Evolutionary conservation across 2,113 vertebrate species (phyloP), one percentile per base, ranked within the genome.

Genomic region (Thomomys bottae): DNA sequence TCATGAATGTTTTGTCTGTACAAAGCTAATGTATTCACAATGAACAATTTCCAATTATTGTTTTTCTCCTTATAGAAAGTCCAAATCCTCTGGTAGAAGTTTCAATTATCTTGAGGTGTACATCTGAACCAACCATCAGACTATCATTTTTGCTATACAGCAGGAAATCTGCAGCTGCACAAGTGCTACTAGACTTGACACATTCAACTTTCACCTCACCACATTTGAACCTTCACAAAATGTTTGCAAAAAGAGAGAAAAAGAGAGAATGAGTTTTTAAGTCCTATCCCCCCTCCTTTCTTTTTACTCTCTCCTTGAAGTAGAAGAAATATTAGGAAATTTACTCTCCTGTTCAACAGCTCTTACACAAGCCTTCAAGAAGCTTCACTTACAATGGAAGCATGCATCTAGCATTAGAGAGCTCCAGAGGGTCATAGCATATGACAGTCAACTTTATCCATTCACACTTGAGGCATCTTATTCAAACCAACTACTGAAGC

Each of bases 1-100:
- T 97, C 97, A 97, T 97, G 98, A 97, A 95, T 97, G 98, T 97
- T 98, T 98, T 98, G 98, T 98, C 97, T 98, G 97, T 96, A 97
- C 89, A 97, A 97, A 97, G 97, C 96, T 97, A 98, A 98, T 96
- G 96, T 95, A 98, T 98, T 98, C 97, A 97, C 97, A 98, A 98
- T 98, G 96, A 96, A 97, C 92, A 97, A 98, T 97, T 97, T 97
- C 96, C 96, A 98, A 97, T 97, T 97, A 98, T 96, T 96, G 97
- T 97, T 90, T 96, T 95, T 96, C 97, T 96, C 94, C 97, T 97
- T 97, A 97, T 96, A 96, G 81, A 91, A 97, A 97, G 97, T 97
- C 97, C 94, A 97, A 97, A 97, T 97, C 84, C 76, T 94, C 96
- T 97, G 94, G 94, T 96, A 90, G 94, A 97, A 98, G 95, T 98